Evolutionary conservation across 64 coral and sea anemone genomes (phyloP).

Genomic region (Astreopora myriophthalma): DNA sequence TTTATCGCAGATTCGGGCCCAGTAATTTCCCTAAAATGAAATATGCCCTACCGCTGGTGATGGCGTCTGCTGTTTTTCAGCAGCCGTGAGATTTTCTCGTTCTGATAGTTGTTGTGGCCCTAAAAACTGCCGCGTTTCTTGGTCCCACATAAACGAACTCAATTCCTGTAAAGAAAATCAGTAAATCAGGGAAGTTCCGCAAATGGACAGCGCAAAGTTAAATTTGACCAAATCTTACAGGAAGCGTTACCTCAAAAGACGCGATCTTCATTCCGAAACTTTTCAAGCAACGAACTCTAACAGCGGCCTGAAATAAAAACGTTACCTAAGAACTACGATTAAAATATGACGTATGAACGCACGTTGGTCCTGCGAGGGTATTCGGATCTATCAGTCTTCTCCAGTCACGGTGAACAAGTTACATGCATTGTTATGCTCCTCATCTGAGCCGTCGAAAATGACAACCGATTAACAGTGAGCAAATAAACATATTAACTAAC

Average conservation of each 20-base stretch:
- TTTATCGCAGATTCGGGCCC: too few species aligned
- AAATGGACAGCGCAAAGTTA: background rate
- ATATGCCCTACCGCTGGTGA: background rate
- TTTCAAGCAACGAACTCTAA: slow-evolving; percentile 84
- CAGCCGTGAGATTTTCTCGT: slow-evolving; percentile 17
- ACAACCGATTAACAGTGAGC: too few species aligned
- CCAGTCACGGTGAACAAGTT: too few species aligned
- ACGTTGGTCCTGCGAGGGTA: too few species aligned
- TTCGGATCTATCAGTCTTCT: too few species aligned
- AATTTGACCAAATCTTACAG: background rate
- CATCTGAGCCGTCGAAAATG: too few species aligned
- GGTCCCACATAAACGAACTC: slow-evolving; percentile 71
- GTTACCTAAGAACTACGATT: background rate
- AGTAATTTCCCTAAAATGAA: background rate
- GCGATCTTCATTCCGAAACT: slow-evolving; percentile 86
- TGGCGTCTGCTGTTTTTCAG: background rate
- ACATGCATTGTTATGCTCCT: too few species aligned
- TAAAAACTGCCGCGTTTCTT: slow-evolving; percentile 50
- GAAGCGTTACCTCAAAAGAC: slow-evolving; percentile 50
- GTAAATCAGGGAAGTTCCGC: background rate
- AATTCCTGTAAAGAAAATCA: slow-evolving; percentile 34
- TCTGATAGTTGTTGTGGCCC: slow-evolving; percentile 81
- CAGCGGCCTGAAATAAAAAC: slow-evolving; percentile 61
- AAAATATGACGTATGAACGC: too few species aligned
- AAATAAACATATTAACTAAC: too few species aligned